A percentile compares a stretch with the other conserved stretches of the same genome.
Evolutionary conservation across 2,797 vertebrate species (phyloP).

Genomic region (Clarias platycephalus): DNA sequence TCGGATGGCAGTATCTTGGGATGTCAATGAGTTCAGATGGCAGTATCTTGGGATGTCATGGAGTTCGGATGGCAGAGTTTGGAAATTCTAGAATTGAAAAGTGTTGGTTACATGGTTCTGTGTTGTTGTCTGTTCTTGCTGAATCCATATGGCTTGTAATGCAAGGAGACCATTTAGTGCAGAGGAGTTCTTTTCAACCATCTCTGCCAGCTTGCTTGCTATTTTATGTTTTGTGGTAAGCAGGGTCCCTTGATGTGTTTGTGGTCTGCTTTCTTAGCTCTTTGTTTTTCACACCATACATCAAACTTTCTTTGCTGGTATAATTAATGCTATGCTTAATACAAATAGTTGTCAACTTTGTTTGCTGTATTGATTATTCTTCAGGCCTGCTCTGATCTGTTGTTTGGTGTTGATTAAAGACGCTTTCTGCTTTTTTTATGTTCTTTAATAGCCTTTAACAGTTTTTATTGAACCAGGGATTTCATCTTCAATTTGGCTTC

Average conservation of each 20-base stretch:
- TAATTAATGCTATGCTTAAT: neutral
- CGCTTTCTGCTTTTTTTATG: neutral
- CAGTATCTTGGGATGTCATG: too few relatives aligned
- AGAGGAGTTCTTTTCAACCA: neutral
- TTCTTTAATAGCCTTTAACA: neutral
- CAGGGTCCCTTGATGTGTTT: neutral
- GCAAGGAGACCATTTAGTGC: neutral
- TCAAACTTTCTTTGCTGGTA: neutral
- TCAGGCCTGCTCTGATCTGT: too few relatives aligned
- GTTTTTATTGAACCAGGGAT: too few relatives aligned
- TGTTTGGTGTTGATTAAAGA: too few relatives aligned
- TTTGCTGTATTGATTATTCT: neutral
- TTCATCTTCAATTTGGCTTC: neutral
- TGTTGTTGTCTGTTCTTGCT: neutral
- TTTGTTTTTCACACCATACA: neutral
- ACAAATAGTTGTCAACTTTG: neutral
- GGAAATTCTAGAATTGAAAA: too few relatives aligned
- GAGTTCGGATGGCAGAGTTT: too few relatives aligned
- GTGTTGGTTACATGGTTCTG: neutral
- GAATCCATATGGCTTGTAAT: neutral
- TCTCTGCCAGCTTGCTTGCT: neutral
- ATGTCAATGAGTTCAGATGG: too few relatives aligned
- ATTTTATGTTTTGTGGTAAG: conserved; percentile 1
- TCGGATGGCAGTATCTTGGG: too few relatives aligned
- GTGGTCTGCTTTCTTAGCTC: neutral